These are phyloP conservation scores for Bergia puertoricense DNA, from an alignment of 92 coral and sea anemone species.

Conservation along the genomic window DNA sequence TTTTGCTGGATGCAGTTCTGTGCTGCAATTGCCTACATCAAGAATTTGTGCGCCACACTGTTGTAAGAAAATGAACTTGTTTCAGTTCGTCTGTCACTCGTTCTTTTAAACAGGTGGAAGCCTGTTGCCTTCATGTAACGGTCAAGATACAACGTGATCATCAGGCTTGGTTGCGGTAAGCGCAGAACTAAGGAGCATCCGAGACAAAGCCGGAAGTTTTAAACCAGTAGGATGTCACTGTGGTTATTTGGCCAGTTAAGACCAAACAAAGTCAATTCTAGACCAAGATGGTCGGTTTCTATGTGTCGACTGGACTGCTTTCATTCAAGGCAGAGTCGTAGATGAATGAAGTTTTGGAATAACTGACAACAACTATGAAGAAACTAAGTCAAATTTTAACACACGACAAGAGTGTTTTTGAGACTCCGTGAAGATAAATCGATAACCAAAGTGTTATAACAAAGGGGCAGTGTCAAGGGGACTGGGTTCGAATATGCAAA, in stretches of 20 bases:
- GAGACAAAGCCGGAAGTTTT: background rate
- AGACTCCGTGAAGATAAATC: background rate
- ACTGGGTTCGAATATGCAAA: background rate
- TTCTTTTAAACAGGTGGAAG: background rate
- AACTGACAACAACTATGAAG: background rate
- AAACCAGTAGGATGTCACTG: background rate
- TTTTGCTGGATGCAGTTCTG: slow-evolving; percentile 99
- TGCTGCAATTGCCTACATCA: slow-evolving; percentile 91
- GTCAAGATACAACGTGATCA: too few species aligned
- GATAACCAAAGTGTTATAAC: background rate
- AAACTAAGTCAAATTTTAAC: background rate
- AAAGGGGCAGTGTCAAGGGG: background rate
- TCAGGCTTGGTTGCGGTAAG: background rate
- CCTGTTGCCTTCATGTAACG: too few species aligned
- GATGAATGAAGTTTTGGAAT: background rate
- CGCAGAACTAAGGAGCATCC: background rate
- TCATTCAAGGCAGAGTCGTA: background rate
- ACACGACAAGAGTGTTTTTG: background rate
- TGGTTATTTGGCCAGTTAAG: background rate
- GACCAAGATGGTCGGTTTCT: background rate
- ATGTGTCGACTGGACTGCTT: too few species aligned
- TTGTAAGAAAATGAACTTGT: background rate
- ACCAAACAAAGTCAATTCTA: background rate
- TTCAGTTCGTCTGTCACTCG: background rate
- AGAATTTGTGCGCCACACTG: slow-evolving; percentile 58